A percentile compares a stretch with the other conserved stretches of the same genome.
Conservation (phyloP, 2,888 invertebrate species). For the Deroplatys truncata region DNA sequence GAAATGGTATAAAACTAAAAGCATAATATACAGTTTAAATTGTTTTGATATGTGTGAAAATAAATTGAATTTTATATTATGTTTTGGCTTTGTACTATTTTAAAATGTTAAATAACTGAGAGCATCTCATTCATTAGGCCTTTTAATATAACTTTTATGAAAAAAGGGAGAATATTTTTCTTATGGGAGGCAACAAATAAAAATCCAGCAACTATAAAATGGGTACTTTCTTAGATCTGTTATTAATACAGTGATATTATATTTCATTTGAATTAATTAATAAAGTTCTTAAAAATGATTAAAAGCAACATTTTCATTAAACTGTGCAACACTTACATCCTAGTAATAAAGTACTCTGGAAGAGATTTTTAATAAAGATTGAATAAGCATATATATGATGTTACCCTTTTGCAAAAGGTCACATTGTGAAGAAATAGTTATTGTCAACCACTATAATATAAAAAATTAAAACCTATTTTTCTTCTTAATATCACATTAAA, state of each 20-base stretch:
- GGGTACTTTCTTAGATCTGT: neutral
- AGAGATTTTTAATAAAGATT: neutral
- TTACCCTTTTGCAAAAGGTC: slow-evolving; percentile 5
- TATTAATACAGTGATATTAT: neutral
- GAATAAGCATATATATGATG: neutral
- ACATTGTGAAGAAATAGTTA: slow-evolving; percentile 8
- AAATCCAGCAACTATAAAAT: neutral
- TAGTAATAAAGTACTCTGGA: neutral
- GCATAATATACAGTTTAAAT: neutral
- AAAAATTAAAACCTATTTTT: slow-evolving; percentile 8
- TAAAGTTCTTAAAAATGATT: neutral
- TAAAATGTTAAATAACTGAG: neutral
- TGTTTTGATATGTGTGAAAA: neutral
- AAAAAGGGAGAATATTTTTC: too few species aligned
- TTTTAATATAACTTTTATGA: neutral
- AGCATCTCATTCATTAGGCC: neutral
- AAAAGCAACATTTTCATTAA: neutral
- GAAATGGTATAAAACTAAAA: neutral
- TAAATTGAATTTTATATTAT: neutral
- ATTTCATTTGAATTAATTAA: neutral
- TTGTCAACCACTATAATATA: slow-evolving; percentile 17
- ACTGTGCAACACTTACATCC: neutral
- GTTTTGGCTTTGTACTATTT: neutral
- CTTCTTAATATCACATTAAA: slow-evolving; percentile 15
- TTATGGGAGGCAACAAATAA: neutral